These are phyloP conservation scores for Odontomyia ornata DNA, from an alignment of 2,888 invertebrate species.

Conservation along the genomic window DNA sequence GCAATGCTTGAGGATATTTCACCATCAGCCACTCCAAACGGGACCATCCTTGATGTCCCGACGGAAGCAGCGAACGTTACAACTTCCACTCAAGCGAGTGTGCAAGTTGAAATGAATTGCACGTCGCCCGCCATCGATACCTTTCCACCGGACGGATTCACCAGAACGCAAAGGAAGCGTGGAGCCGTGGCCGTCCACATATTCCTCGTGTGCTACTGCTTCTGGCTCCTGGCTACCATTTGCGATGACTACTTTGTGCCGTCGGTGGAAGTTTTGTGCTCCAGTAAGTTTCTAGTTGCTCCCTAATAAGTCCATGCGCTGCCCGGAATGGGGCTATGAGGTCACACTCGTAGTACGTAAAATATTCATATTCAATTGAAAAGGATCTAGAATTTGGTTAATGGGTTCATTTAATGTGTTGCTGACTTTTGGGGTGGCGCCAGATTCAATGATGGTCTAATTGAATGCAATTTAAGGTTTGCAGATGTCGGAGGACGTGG, in stretches of 20 bases:
- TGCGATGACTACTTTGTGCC: constrained; percentile 93
- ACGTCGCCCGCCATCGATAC: constrained; percentile 80
- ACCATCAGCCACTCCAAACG: background rate
- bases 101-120: constrained; percentile 66
- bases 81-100: background rate
- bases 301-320: background rate
- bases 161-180: constrained; percentile 70
- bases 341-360: no score
- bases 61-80: background rate
- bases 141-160: constrained; percentile 81
- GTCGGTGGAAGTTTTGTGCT: constrained; percentile 80
- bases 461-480: constrained; percentile 64
- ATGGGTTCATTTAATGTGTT: background rate
- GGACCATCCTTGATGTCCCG: background rate
- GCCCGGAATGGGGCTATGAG: background rate
- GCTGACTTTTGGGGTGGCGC: background rate
- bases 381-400: background rate
- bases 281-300: constrained; percentile 69
- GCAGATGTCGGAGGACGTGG: constrained; percentile 78
- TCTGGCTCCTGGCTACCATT: constrained; percentile 79
- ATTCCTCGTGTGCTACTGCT: constrained; percentile 71
- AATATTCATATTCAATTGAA: background rate
- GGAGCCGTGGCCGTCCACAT: constrained; percentile 55
- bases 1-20: background rate
- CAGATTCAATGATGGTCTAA: background rate